These are phyloP conservation scores for Abramis brama DNA, from an alignment of 2,113 vertebrate species.

Conservation along the genomic window DNA sequence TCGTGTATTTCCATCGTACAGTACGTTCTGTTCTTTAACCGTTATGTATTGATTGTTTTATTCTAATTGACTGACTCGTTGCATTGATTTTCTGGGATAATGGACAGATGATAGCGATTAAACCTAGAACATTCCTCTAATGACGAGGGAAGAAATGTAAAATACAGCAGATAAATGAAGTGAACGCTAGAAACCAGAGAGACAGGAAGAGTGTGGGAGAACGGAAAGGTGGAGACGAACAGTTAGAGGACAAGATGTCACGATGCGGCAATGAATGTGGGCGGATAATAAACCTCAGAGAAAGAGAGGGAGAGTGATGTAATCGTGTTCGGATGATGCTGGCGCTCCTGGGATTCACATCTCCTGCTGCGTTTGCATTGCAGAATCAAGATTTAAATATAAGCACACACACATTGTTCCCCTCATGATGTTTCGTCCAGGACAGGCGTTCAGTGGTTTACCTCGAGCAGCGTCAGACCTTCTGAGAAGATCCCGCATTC, in stretches of 20 bases:
- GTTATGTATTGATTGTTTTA: background rate
- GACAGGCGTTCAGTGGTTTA: background rate
- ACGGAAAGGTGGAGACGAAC: conserved; percentile 17
- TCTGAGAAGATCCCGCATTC: no score
- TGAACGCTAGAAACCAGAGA: background rate
- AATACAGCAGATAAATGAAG: background rate
- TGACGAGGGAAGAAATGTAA: background rate
- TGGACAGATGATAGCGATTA: background rate
- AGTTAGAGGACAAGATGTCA: conserved; percentile 9
- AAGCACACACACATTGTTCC: background rate
- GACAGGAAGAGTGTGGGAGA: conserved; percentile 24
- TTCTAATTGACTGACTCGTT: background rate
- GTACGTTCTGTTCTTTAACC: background rate
- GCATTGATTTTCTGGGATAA: background rate
- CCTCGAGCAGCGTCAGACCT: background rate
- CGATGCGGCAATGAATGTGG: conserved; percentile 19
- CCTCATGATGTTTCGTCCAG: no score
- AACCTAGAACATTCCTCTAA: background rate
- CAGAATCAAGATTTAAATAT: background rate
- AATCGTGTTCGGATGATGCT: background rate
- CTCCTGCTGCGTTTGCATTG: background rate
- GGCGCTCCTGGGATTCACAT: background rate
- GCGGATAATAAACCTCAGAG: conserved; percentile 27
- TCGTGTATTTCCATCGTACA: background rate
- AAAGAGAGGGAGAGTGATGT: background rate